Evolutionary conservation across 2,888 invertebrate genomes (phyloP).

Genomic region (Boloria selene): DNA sequence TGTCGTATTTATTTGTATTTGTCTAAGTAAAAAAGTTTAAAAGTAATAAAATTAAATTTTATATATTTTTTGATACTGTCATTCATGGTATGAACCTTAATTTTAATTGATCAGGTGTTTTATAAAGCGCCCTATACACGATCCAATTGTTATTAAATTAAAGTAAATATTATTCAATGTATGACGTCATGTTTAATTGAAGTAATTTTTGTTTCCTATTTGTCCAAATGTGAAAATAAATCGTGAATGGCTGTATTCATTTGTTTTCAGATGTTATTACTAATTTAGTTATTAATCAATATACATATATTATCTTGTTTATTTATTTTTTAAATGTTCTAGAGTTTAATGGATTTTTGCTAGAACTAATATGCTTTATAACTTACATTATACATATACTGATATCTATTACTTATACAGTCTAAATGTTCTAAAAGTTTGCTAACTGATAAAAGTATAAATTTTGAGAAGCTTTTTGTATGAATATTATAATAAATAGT

Average conservation of each 20-base stretch:
- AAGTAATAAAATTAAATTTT: slow-evolving; percentile 2
- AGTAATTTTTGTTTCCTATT: background rate
- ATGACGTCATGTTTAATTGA: no score
- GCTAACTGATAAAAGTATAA: background rate
- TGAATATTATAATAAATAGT: slow-evolving; percentile 7
- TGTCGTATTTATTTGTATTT: slow-evolving; percentile 24
- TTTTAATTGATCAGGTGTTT: background rate
- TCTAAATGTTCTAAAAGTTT: background rate
- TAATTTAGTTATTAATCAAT: slow-evolving; percentile 9
- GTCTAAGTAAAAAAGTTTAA: background rate
- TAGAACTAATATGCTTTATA: background rate
- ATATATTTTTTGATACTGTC: slow-evolving; percentile 19
- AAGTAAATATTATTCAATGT: background rate
- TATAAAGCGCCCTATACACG: background rate
- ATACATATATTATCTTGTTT: slow-evolving; percentile 12
- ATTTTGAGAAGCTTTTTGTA: background rate
- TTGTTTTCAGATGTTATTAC: slow-evolving; percentile 22
- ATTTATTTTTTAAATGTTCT: slow-evolving; percentile 1
- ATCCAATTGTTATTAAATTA: background rate
- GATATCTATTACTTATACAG: slow-evolving; percentile 11
- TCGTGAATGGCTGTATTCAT: slow-evolving; percentile 19
- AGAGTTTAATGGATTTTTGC: background rate
- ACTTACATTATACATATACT: background rate
- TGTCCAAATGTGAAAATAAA: slow-evolving; percentile 5
- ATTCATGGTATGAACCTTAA: slow-evolving; percentile 5